A percentile compares a stretch with the other conserved stretches of the same genome.
Evolutionary conservation across 30 jellyfish, hydroid and myxozoan species (phyloP).

Genomic region (Morbakka virulenta): DNA sequence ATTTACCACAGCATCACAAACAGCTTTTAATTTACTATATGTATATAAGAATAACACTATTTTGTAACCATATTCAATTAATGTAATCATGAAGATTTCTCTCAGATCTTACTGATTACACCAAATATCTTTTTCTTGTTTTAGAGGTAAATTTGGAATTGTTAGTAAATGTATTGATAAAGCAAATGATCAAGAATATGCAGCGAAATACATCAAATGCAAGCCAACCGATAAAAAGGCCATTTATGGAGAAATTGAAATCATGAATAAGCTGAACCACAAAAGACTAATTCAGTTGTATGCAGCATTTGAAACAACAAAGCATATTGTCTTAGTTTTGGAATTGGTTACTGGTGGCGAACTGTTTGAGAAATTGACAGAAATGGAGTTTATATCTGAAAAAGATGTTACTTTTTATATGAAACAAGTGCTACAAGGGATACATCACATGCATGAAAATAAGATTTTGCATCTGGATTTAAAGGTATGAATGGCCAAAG

Average conservation of each 20-base stretch:
- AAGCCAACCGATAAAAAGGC: slow-evolving; percentile 88
- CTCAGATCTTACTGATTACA: no score
- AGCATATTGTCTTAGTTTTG: slow-evolving; percentile 78
- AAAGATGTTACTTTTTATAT: slow-evolving; percentile 95
- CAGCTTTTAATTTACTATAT: no score
- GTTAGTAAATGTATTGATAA: slow-evolving; percentile 87
- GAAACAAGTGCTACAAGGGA: slow-evolving; percentile 97
- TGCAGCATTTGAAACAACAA: slow-evolving; percentile 92
- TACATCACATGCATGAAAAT: slow-evolving; percentile 89
- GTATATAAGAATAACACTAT: no score
- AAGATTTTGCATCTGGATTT: slow-evolving; percentile 91
- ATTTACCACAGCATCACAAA: no score
- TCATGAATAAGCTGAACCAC: slow-evolving; percentile 91
- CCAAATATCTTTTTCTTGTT: no score
- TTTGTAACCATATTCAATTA: no score
- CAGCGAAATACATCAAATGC: slow-evolving; percentile 94
- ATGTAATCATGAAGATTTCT: no score
- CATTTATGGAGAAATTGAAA: slow-evolving; percentile 74
- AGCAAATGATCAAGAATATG: slow-evolving; percentile 68
- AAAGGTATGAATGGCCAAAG: slow-evolving; percentile 50
- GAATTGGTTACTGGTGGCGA: slow-evolving; percentile 98
- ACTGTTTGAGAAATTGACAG: slow-evolving; percentile 93
- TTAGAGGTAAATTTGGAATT: slow-evolving; percentile 96
- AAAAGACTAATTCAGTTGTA: slow-evolving; percentile 88
- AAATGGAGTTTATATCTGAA: slow-evolving; percentile 91